Conservation (phyloP, 92 coral and sea anemone genomes). For the Bergia sp. region DNA sequence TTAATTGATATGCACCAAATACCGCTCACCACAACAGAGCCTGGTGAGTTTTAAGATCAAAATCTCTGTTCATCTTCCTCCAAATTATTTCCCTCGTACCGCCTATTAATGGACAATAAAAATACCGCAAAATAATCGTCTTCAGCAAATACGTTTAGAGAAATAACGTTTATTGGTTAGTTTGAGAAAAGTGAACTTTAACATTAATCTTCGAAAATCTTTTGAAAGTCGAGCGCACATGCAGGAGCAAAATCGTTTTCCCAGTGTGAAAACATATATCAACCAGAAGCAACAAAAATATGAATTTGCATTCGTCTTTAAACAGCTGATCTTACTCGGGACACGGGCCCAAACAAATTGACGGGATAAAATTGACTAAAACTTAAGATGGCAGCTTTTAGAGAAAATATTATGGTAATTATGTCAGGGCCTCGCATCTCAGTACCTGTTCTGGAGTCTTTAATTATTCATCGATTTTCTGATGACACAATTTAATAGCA, state of each 20-base stretch:
- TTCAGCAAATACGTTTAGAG: background rate
- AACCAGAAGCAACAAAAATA: background rate
- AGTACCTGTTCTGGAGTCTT: conserved; percentile 32
- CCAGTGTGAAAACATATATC: background rate
- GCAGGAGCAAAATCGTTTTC: background rate
- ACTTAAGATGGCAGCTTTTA: conserved; percentile 11
- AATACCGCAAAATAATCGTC: background rate
- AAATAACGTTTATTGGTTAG: background rate
- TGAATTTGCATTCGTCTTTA: background rate
- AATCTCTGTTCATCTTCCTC: background rate
- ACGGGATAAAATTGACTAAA: background rate
- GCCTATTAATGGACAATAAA: too few species aligned
- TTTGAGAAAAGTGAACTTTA: background rate
- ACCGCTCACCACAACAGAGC: background rate
- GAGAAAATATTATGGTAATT: conserved; percentile 43
- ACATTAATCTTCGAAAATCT: background rate
- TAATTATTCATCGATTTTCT: conserved; percentile 35
- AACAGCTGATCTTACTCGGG: background rate
- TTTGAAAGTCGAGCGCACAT: background rate
- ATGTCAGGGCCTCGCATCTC: background rate
- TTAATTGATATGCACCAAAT: background rate
- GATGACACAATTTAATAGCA: conserved; percentile 22
- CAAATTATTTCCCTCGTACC: background rate
- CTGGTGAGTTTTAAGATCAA: background rate
- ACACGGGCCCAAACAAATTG: conserved; percentile 3